Evolutionary conservation across 2,888 invertebrate genomes (phyloP), one percentile per base, ranked within the genome.

Genomic region (Nomada fucata): DNA sequence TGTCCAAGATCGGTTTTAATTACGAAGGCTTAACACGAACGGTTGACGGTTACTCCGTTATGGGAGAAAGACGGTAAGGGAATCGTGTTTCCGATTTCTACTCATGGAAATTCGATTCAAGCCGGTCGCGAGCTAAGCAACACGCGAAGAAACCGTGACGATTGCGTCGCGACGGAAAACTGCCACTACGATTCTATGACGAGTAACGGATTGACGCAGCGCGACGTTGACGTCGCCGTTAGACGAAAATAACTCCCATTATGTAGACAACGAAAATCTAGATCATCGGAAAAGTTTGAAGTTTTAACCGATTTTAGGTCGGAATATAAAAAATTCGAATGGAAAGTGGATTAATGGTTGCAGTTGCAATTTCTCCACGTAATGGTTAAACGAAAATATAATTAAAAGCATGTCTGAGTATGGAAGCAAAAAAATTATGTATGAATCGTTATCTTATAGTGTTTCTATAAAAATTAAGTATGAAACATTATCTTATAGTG

Each of bases 11-110:
- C 15, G 44, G 11, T 57, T 55, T 9, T 36, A 69, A 59, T 69
- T 20, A 9, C 47, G 50, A 64, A 67, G n/a, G 11, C n/a, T 53
- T 29, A 15, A 23, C 42, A 18, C 15, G 20, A 57, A n/a, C 50
- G 42, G 11, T 29, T 42, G n/a, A 9, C 11, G 36, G 23, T 61
- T 55, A 18, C 55, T 80, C 50, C 23, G 61, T 71, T 75, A 61
- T 63, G 70, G 70, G 68, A 82, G 71, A 63, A 68, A 67, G 71
- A 71, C 67, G 57, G 72, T 29, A 29, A 60, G 18, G 65, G 76
- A 65, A 20, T 74, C 57, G 60, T 70, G 70, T 81, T 73, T 76
- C 76, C 61, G 65, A 81, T 73, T 82, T 73, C 82, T 67, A 77
- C 52, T 26, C 64, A 36, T 36, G 67, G 82, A 81, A 83, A 81